A percentile compares a stretch with the other conserved stretches of the same genome.
phyloP scores from a whole-genome alignment of 2,797 vertebrate genomes.

The Mus spretus region DNA sequence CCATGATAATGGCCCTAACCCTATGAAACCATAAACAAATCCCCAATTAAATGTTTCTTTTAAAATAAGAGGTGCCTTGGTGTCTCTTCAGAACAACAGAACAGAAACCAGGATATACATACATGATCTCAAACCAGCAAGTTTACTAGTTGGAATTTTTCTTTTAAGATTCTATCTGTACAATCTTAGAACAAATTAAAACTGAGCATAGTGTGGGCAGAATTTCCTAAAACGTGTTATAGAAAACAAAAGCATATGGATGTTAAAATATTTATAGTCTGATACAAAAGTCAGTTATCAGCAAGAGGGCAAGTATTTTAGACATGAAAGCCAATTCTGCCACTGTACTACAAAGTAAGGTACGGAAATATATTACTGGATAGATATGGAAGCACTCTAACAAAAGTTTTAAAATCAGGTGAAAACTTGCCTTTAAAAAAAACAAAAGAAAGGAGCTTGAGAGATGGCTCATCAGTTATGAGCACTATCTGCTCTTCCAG shows the following conservation, averaged over 20 bases:
- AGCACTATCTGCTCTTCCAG: neutral
- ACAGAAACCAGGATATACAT: neutral
- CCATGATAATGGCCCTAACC: neutral
- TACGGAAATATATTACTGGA: neutral
- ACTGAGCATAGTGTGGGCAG: neutral
- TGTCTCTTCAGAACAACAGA: neutral
- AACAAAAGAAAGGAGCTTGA: neutral
- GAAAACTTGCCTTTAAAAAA: neutral
- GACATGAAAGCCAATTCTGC: neutral
- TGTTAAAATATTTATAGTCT: neutral
- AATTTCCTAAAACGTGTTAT: neutral
- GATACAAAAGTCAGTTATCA: neutral
- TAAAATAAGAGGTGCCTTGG: neutral
- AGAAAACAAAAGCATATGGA: neutral
- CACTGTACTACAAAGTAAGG: neutral
- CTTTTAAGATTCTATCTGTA: neutral
- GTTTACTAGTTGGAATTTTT: neutral
- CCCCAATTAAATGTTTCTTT: neutral
- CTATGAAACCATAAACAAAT: neutral
- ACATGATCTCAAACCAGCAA: neutral
- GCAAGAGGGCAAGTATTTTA: neutral
- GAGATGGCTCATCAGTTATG: neutral
- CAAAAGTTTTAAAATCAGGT: slow-evolving; percentile 4
- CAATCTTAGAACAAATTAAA: neutral
- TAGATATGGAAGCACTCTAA: neutral